These are phyloP conservation scores for Nesospiza acunhae DNA, from an alignment of 2,113 vertebrate species.

Conservation along the genomic window DNA sequence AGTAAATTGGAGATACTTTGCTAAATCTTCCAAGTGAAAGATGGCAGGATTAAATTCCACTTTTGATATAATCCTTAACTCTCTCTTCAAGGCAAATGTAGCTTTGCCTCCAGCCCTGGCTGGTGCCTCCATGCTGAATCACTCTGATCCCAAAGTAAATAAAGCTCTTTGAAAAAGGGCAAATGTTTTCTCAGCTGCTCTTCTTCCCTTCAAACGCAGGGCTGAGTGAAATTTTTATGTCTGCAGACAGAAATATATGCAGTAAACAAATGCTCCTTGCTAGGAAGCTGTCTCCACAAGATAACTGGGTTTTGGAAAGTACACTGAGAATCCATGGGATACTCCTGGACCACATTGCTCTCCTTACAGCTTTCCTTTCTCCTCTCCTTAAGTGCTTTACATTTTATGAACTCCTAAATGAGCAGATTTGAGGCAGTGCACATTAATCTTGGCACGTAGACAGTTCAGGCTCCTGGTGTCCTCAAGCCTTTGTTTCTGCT, in stretches of 20 bases:
- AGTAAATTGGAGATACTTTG: neutral
- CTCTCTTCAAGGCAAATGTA: neutral
- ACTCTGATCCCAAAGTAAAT: conserved; percentile 13
- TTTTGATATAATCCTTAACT: neutral
- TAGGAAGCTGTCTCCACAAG: neutral
- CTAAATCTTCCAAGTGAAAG: neutral
- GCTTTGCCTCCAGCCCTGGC: neutral
- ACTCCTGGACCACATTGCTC: neutral
- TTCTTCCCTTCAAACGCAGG: neutral
- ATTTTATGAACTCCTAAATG: neutral
- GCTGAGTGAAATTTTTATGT: conserved; percentile 36
- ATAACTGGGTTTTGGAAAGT: conserved; percentile 3
- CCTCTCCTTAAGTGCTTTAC: neutral
- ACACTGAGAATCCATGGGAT: neutral
- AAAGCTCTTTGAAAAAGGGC: conserved; percentile 22
- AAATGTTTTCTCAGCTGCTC: conserved; percentile 55
- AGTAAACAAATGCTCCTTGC: conserved; percentile 16
- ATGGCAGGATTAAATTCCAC: neutral
- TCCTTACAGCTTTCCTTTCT: neutral
- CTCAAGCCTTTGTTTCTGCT: neutral
- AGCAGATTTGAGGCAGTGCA: neutral
- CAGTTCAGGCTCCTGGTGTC: neutral
- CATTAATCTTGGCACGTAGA: neutral
- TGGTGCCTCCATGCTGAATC: conserved; percentile 40
- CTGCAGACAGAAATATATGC: neutral